Evolutionary conservation across 2,888 invertebrate species (phyloP).

Genomic region (Shargacucullia verbasci): DNA sequence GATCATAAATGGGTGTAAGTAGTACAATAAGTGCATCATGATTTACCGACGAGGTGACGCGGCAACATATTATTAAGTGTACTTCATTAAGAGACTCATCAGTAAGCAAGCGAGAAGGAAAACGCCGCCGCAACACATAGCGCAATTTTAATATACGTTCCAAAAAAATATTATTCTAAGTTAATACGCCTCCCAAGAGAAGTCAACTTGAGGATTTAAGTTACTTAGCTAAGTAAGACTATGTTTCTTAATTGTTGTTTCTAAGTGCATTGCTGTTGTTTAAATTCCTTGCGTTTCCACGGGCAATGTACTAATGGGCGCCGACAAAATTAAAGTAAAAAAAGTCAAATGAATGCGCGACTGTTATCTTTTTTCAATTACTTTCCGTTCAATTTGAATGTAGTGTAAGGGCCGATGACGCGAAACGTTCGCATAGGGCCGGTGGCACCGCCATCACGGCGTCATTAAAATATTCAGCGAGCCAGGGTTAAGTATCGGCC

Average conservation of each 20-base stretch:
- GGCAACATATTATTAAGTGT: no score
- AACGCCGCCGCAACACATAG: no score
- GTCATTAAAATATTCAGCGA: conserved; percentile 49
- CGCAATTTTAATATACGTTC: no score
- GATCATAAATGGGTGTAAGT: no score
- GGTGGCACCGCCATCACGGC: conserved; percentile 13
- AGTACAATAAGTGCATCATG: no score
- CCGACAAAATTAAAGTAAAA: background rate
- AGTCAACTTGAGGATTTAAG: conserved; percentile 14
- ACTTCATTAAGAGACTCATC: no score
- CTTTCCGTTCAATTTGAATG: background rate
- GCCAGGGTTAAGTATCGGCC: conserved; percentile 24
- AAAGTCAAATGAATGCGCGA: background rate
- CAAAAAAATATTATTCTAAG: no score
- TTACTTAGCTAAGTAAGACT: conserved; percentile 15
- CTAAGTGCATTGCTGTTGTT: conserved; percentile 30
- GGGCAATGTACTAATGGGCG: conserved; percentile 2
- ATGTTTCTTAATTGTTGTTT: conserved; percentile 21
- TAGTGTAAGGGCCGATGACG: conserved; percentile 6
- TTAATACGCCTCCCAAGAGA: background rate
- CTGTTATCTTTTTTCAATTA: conserved; percentile 3
- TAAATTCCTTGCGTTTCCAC: conserved; percentile 29
- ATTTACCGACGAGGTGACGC: no score
- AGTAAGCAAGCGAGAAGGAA: no score
- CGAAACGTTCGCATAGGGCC: conserved; percentile 21